Conservation (phyloP, 2,888 invertebrate species). For the Ptilodon capucinus region DNA sequence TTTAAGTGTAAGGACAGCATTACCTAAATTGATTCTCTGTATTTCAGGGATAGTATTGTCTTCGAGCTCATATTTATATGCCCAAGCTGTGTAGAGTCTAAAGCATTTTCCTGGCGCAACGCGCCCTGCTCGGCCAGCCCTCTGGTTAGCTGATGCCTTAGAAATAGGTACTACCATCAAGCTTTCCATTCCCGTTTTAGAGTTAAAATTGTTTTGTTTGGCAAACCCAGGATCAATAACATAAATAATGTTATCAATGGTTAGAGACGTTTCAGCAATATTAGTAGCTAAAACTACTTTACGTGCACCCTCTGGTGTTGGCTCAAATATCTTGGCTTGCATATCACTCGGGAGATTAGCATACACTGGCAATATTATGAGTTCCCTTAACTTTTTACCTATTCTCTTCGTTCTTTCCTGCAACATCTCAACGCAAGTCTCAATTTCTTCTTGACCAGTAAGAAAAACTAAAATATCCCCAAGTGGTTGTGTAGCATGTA, state of each 20-base stretch:
- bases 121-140: slow-evolving; percentile 97
- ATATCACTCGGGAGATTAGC: slow-evolving; percentile 99
- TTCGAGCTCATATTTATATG: slow-evolving; percentile 98
- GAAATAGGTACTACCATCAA: slow-evolving; percentile 99
- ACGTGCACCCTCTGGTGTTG: slow-evolving; percentile 97
- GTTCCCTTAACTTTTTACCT: slow-evolving; percentile 96
- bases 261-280: slow-evolving; percentile 99
- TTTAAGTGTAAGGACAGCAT: slow-evolving; percentile 98
- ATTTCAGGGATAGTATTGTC: slow-evolving; percentile 99
- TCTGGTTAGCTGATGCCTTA: slow-evolving; percentile 98
- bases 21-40: slow-evolving; percentile 98
- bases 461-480: slow-evolving; percentile 98
- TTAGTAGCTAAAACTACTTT: slow-evolving; percentile 99
- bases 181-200: slow-evolving; percentile 99
- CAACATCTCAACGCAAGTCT: slow-evolving; percentile 93
- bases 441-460: slow-evolving; percentile 96
- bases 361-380: slow-evolving; percentile 97
- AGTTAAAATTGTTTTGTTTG: slow-evolving; percentile 99
- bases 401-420: slow-evolving; percentile 95
- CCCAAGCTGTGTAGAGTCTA: slow-evolving; percentile 98
- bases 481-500: slow-evolving; percentile 97
- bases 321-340: slow-evolving; percentile 99
- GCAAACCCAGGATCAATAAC: slow-evolving; percentile 99
- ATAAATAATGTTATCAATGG: slow-evolving; percentile 99
- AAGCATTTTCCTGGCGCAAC: slow-evolving; percentile 99